phyloP scores from a whole-genome alignment of 2,888 invertebrate genomes.

The Dryomyza anilis region DNA sequence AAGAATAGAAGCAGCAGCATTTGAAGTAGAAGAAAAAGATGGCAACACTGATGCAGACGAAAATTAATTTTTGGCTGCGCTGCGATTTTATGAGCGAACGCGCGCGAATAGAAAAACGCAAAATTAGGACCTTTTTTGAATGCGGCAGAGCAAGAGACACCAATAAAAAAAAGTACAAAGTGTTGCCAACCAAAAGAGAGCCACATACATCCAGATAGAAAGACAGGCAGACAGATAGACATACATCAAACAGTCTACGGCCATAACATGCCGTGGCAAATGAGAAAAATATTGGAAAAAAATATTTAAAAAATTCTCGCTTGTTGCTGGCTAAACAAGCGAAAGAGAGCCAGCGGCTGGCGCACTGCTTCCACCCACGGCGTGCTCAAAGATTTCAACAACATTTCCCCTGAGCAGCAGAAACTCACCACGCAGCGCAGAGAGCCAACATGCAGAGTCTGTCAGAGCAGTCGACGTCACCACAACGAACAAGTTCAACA shows the following conservation, averaged over 20 bases:
- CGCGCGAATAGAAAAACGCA: conserved; percentile 2
- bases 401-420: not conserved
- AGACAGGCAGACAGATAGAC: not conserved
- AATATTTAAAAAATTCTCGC: not conserved
- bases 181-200: conserved; percentile 6
- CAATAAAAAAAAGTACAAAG: not conserved
- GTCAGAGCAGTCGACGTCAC: too few species aligned
- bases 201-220: not conserved
- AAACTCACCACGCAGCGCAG: conserved; percentile 3
- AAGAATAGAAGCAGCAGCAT: not conserved
- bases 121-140: not conserved
- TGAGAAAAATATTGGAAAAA: conserved; percentile 1
- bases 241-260: not conserved
- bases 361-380: not conserved
- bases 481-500: not conserved
- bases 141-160: too few species aligned
- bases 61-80: not conserved
- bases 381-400: not conserved
- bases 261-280: not conserved
- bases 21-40: not conserved
- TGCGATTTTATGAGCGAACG: not conserved
- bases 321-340: not conserved
- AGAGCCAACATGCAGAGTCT: too few species aligned
- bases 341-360: not conserved
- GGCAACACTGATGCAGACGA: not conserved